phyloP scores from a whole-genome alignment of 2,888 invertebrate species.

The Cetonia aurata region DNA sequence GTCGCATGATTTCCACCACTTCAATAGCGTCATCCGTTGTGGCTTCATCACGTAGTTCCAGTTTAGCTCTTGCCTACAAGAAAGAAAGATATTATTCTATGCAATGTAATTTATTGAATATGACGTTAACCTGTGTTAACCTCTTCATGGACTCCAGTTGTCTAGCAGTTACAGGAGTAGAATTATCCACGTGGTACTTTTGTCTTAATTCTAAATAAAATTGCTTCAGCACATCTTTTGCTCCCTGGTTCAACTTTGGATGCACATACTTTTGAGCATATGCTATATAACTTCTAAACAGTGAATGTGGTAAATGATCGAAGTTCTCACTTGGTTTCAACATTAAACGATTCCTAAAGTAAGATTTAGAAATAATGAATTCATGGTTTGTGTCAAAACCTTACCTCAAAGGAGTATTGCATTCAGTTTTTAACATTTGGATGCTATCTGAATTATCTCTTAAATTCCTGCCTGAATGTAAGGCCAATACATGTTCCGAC shows the following conservation, averaged over 20 bases:
- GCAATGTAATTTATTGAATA: background rate
- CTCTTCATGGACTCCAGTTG: slow-evolving; percentile 91
- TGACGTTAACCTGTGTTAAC: slow-evolving; percentile 77
- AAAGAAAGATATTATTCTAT: slow-evolving; percentile 9
- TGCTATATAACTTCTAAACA: slow-evolving; percentile 91
- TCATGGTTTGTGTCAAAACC: background rate
- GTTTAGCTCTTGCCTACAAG: slow-evolving; percentile 84
- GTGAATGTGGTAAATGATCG: slow-evolving; percentile 79
- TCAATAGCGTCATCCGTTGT: slow-evolving; percentile 86
- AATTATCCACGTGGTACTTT: slow-evolving; percentile 74
- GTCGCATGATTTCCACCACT: slow-evolving; percentile 86
- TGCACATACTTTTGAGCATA: slow-evolving; percentile 91
- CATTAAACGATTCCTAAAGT: slow-evolving; percentile 73
- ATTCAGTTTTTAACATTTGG: background rate
- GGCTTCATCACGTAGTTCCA: slow-evolving; percentile 86
- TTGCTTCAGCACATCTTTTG: slow-evolving; percentile 77
- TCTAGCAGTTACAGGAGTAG: slow-evolving; percentile 87
- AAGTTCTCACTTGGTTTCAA: slow-evolving; percentile 72
- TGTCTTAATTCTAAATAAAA: slow-evolving; percentile 86
- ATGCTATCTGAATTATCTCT: background rate
- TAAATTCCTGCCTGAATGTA: slow-evolving; percentile 71
- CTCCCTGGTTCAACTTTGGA: slow-evolving; percentile 81
- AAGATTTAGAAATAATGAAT: slow-evolving; percentile 2
- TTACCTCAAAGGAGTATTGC: slow-evolving; percentile 28
- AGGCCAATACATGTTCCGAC: slow-evolving; percentile 86